Evolutionary conservation across 2,888 invertebrate genomes (phyloP), one percentile per base, ranked within the genome.

Genomic region (Drosophila phalerata): DNA sequence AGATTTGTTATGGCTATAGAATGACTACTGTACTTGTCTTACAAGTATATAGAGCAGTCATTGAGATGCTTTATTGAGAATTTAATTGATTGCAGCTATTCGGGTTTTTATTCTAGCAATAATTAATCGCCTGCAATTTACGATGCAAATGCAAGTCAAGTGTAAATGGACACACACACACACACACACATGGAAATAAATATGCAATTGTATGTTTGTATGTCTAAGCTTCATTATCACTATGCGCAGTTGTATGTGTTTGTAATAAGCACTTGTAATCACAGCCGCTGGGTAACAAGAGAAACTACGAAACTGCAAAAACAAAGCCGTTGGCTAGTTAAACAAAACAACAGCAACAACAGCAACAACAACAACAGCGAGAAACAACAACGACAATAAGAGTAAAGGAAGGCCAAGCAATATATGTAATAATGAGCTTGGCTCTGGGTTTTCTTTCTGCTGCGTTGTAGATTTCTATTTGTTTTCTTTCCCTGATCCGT

Each of bases 371-470:
- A 19, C 37, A 34, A 28, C 4, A 28, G 6, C 4, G 25, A 28
- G 5, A 28, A 37, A 58, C n/a, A 63, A 49, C 43, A 43, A 49
- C 43, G 40, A 49, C 66, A 73, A 55, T 34, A 48, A 43, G 32
- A 22, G 13, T 3, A 48, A 73, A 71, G 77, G 84, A 83, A 82
- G 87, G 77, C 87, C 81, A 73, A 79, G 76, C 69, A 66, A 62
- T 45, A 70, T 48, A 62, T 45, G 65, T 48, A 73, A 69, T 62
- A 73, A 73, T 76, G 57, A 76, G 79, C 65, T 65, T 56, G 74
- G 51, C 55, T 78, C 69, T 56, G 68, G 45, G 60, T 73, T 69
- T 65, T 65, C 62, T 64, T 71, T 76, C 72, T 78, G 75, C 75
- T 53, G 65, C 52, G 60, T 62, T 43, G 67, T 68, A 60, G 60